Base-by-base conservation (phyloP, 2,797 vertebrate species). In the Hybognathus amarus region DNA sequence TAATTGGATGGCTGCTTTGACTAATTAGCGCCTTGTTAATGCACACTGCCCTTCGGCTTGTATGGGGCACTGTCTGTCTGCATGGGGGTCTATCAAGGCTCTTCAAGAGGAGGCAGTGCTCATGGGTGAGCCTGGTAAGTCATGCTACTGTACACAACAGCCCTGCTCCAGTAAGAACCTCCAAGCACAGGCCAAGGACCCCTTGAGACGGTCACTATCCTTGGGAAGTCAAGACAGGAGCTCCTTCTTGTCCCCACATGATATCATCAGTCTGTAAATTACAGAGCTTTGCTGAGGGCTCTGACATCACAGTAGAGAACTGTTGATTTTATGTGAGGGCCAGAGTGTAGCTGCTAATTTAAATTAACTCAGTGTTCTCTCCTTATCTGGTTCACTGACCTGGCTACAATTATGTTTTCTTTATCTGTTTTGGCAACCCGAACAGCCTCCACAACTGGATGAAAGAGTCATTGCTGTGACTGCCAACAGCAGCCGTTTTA, bases 21-120 rank as follows among this genome's bases (percentile, higher is more conserved):
- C 91, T 95, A 94, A 95, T 95, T 95, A 94, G 91, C 63, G 88
- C 90, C 83, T 89, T 92, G 90, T 93, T 93, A 93, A 92, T 92
- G 91, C 90, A 89, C 10, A 77, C 84, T 59, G 64, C 75, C 92
- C 92, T 81, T 80, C 84, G 89, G 85, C 86, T 80, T 77, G 38
- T 30, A n/a, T 74, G 66, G 80, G 79, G 42, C n/a, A 1, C 73
- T 67, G 47, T 22, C 68, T 61, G 67, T 30, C 79, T 83, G 61
- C 76, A 69, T 71, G 76, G 67, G 82, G 77, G 79, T 76, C 82
- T 81, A 47, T 77, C 71, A 50, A 42, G 67, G 63, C 69, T 54
- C 33, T 77, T 45, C 9, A 70, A 79, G 38, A 70, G 30, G 79
- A 42, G 45, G 42, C 73, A 45, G 75, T 77, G 75, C 56, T 83